phyloP scores from a whole-genome alignment of 2,113 vertebrate genomes.

The Myrmecophaga tridactyla region DNA sequence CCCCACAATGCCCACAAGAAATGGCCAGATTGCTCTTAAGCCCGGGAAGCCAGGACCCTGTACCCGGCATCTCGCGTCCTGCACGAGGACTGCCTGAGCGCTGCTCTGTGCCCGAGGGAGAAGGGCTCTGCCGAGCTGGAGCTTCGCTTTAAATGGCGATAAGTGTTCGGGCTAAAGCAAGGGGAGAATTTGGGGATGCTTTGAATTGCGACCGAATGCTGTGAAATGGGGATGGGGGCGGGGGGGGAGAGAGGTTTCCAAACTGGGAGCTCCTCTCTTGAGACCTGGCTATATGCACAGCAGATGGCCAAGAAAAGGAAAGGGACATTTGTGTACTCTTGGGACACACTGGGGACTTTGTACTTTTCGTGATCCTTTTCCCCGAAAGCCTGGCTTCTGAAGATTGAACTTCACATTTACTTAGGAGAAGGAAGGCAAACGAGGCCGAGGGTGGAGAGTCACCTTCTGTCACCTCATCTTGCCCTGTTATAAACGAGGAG shows the following conservation, averaged over 20 bases:
- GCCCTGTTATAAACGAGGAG: background rate
- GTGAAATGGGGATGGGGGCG: background rate
- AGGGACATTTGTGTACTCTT: background rate
- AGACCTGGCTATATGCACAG: background rate
- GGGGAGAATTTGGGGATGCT: background rate
- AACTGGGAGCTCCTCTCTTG: background rate
- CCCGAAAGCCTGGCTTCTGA: background rate
- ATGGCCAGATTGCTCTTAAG: rapidly evolving
- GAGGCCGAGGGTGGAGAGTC: background rate
- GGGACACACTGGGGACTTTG: background rate
- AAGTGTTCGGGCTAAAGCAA: rapidly evolving
- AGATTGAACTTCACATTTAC: background rate
- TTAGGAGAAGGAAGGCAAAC: background rate
- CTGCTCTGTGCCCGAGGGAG: too few species aligned
- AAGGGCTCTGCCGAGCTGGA: too few species aligned
- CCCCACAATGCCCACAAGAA: background rate
- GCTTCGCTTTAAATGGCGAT: background rate
- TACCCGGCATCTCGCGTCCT: background rate
- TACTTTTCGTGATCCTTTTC: background rate
- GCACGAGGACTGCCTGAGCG: rapidly evolving
- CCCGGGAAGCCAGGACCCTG: background rate
- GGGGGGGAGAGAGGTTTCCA: background rate
- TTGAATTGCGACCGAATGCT: background rate
- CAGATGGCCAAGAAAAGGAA: background rate
- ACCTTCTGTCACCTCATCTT: too few species aligned